Base-by-base conservation (phyloP, 2,888 invertebrate species). In the Drepanosiphum platanoidis region DNA sequence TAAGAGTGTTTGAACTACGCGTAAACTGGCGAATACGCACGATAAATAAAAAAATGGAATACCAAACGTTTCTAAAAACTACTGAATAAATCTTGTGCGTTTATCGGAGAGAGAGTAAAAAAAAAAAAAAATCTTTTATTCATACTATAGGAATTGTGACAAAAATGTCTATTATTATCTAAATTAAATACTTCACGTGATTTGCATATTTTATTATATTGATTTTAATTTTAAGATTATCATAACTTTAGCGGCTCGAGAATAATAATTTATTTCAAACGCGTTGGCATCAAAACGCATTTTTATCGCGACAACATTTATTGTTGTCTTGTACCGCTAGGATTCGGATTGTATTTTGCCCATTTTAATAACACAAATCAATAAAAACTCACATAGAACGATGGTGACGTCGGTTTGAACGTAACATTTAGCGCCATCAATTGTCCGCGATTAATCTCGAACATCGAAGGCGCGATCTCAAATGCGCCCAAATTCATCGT, bases 301-400 rank as follows among this genome's bases (percentile, higher is more conserved):
- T n/a, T n/a, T n/a, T n/a, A n/a, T n/a, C n/a, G n/a, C n/a, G n/a
- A n/a, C n/a, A n/a, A 27, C 9, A 61, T n/a, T 58, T 58, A 58
- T 58, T 18, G 1, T 58, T 3, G n/a, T n/a, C 7, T 58, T 0
- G n/a, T n/a, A 58, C 18, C n/a, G 22, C n/a, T n/a, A 1, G 9
- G 8, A 22, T 27, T 61, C 4, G n/a, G 7, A 22, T 61, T 61
- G 22, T 61, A 9, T 22, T 3, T 2, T 27, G 8, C 61, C 8
- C 22, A 27, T 8, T 27, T 1, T 27, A 27, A 27, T 22, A 61
- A 22, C 8, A 27, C 9, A 27, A 61, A 61, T n/a, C 42, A 42
- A 66, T 66, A 15, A n/a, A 22, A 7, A 79, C 66, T 32, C 36
- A 84, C 83, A 34, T 68, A 75, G 52, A 84, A 84, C 13, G 75